phyloP scores from a whole-genome alignment of 2,113 vertebrate genomes.

The Psettodes erumei region DNA sequence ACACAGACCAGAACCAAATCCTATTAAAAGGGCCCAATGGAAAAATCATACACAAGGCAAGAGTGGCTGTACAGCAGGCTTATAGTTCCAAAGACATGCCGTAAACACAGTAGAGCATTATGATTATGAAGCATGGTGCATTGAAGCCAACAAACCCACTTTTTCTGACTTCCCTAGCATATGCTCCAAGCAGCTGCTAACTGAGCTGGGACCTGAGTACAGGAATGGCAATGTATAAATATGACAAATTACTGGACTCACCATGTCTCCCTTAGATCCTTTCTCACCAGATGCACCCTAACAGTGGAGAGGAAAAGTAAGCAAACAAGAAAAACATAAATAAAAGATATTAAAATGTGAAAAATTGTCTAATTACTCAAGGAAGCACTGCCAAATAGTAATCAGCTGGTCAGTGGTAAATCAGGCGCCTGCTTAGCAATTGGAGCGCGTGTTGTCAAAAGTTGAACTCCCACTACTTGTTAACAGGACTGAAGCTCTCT shows the following conservation, averaged over 20 bases:
- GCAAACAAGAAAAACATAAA: neutral
- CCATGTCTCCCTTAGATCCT: slow-evolving; percentile 90
- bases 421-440: neutral
- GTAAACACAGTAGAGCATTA: slow-evolving; percentile 57
- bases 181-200: slow-evolving; percentile 62
- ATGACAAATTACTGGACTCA: slow-evolving; percentile 76
- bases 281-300: slow-evolving; percentile 89
- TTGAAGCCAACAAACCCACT: slow-evolving; percentile 51
- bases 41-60: slow-evolving; percentile 63
- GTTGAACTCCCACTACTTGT: neutral
- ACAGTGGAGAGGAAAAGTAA: slow-evolving; percentile 1
- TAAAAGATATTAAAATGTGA: neutral
- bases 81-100: slow-evolving; percentile 60
- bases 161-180: slow-evolving; percentile 46
- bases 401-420: neutral
- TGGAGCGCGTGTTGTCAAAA: neutral
- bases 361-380: slow-evolving; percentile 17
- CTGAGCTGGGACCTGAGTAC: slow-evolving; percentile 28
- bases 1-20: slow-evolving; percentile 68
- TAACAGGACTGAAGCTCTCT: neutral
- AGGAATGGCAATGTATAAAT: slow-evolving; percentile 34
- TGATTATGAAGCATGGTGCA: slow-evolving; percentile 56
- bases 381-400: neutral
- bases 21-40: slow-evolving; percentile 64
- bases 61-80: slow-evolving; percentile 36